Percentiles rank a stretch among this genome's conserved stretches.
phyloP scores from a whole-genome alignment of 2,113 vertebrate genomes.

The Peromyscus leucopus region DNA sequence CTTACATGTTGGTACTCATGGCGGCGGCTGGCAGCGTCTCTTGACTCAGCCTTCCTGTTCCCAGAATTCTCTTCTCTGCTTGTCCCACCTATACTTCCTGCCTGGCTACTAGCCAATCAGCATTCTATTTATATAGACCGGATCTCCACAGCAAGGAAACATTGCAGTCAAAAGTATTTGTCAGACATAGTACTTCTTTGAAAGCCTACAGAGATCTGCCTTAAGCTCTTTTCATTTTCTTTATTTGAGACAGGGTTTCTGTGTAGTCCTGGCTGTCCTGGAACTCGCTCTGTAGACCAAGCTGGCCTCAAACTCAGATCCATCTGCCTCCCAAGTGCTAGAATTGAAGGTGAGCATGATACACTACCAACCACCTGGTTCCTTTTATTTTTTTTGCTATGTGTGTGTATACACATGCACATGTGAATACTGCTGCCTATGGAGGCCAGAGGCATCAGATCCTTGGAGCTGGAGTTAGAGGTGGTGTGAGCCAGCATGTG shows the following conservation, averaged over 20 bases:
- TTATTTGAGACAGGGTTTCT: neutral
- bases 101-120: no score
- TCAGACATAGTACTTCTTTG: neutral
- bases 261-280: neutral
- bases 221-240: neutral
- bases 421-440: no score
- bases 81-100: no score
- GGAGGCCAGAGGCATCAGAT: neutral
- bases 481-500: neutral
- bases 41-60: no score
- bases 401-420: neutral
- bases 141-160: neutral
- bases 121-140: no score
- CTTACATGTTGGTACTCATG: no score
- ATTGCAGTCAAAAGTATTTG: neutral
- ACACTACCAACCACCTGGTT: neutral
- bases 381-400: neutral
- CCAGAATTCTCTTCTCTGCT: no score
- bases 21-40: no score
- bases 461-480: neutral
- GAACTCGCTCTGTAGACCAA: neutral
- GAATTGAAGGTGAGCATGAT: neutral
- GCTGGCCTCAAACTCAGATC: neutral
- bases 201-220: neutral
- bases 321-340: neutral